Percentiles rank a stretch among this genome's conserved stretches.
Conservation (phyloP, 2,113 vertebrate genomes). For the Planiliza haematocheilus region DNA sequence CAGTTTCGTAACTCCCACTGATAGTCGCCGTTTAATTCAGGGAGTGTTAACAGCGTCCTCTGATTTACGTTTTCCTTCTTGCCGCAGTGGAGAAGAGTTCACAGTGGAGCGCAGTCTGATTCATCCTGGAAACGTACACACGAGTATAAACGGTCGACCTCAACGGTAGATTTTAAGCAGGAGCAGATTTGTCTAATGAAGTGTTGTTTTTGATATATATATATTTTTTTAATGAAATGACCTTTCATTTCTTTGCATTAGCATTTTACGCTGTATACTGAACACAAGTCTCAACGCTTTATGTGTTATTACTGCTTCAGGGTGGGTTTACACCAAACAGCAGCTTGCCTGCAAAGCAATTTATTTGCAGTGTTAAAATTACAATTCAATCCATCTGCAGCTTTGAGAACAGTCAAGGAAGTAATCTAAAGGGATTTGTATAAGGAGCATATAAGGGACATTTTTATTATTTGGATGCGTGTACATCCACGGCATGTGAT, state of each 20-base stretch:
- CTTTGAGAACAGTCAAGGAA: too few relatives aligned
- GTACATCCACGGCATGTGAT: too few relatives aligned
- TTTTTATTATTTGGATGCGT: too few relatives aligned
- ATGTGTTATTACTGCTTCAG: too few relatives aligned
- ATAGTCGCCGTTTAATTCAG: conserved; percentile 21
- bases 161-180: not conserved
- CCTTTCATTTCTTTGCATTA: not conserved
- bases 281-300: not conserved
- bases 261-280: not conserved
- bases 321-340: too few relatives aligned
- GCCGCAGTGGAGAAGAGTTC: conserved; percentile 7
- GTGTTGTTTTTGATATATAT: not conserved
- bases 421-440: too few relatives aligned
- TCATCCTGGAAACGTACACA: not conserved
- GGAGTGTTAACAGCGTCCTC: not conserved
- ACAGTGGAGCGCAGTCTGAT: not conserved
- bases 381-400: too few relatives aligned
- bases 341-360: too few relatives aligned
- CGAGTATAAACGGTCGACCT: not conserved
- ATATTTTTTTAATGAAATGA: too few relatives aligned
- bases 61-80: conserved; percentile 6
- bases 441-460: too few relatives aligned
- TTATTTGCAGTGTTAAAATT: too few relatives aligned
- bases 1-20: conserved; percentile 40
- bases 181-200: conserved; percentile 6